These are phyloP conservation scores for Malacoraja senta DNA, from an alignment of 2,797 vertebrate genomes.

Conservation along the genomic window DNA sequence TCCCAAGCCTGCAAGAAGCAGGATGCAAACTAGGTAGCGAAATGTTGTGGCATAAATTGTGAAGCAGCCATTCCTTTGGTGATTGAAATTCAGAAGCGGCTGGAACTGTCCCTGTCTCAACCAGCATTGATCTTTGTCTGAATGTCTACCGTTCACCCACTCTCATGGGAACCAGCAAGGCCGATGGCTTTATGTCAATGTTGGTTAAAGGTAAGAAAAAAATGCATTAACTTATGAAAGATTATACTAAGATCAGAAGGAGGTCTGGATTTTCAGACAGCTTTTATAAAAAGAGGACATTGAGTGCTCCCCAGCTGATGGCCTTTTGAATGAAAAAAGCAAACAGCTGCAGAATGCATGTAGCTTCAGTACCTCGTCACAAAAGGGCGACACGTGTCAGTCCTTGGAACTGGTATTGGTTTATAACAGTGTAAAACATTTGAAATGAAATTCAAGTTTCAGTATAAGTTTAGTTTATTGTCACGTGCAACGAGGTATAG, in stretches of 20 bases:
- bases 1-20: neutral
- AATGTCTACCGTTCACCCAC: constrained; percentile 7
- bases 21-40: neutral
- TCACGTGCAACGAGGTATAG: too few relatives aligned
- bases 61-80: constrained; percentile 16
- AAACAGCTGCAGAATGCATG: constrained; percentile 11
- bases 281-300: neutral
- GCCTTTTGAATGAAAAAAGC: neutral
- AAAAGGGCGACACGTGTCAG: neutral
- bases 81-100: neutral
- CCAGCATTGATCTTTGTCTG: neutral
- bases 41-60: neutral
- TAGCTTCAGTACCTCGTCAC: constrained; percentile 7
- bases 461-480: too few relatives aligned
- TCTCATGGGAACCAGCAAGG: neutral
- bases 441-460: neutral
- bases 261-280: constrained; percentile 18
- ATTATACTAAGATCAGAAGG: constrained; percentile 17
- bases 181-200: neutral
- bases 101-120: neutral
- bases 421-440: neutral
- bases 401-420: constrained; percentile 1
- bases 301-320: neutral
- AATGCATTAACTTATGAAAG: constrained; percentile 12
- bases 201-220: constrained; percentile 3